Evolutionary conservation across 2,797 vertebrate species (phyloP).

Genomic region (Poeciliopsis gracilis): DNA sequence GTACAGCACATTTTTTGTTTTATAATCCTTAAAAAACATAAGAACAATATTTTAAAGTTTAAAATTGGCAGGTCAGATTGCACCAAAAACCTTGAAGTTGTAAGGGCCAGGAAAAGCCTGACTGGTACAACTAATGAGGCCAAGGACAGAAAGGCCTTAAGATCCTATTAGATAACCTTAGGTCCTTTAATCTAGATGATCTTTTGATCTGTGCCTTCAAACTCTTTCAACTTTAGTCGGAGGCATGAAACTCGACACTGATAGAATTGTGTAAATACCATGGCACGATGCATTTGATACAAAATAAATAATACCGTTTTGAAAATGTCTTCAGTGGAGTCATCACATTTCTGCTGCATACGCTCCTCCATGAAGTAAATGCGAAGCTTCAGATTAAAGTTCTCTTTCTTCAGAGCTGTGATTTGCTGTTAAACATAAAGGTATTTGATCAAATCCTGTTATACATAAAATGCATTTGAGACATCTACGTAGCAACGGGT

Average conservation of each 20-base stretch:
- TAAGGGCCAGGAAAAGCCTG: neutral
- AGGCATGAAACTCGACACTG: neutral
- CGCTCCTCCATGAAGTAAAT: conserved; percentile 98
- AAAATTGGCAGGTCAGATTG: neutral
- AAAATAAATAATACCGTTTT: conserved; percentile 82
- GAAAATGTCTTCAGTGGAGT: conserved; percentile 91
- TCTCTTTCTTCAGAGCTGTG: conserved; percentile 95
- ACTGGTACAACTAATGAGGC: neutral
- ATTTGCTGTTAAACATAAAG: conserved; percentile 86
- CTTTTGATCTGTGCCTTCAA: neutral
- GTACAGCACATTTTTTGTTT: neutral
- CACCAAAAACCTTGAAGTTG: neutral
- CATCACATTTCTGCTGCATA: conserved; percentile 93
- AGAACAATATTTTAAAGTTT: neutral
- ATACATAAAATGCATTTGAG: neutral
- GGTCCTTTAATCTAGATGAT: neutral
- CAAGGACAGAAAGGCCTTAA: neutral
- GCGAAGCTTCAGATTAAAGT: conserved; percentile 97
- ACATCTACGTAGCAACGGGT: neutral
- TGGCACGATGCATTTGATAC: neutral
- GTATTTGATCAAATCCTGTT: neutral
- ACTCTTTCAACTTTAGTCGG: conserved; percentile 13
- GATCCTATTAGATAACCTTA: conserved; percentile 4
- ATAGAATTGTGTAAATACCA: neutral
- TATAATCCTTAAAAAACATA: neutral